These are phyloP conservation scores for Cladopsammia gracilis DNA, from an alignment of 64 coral and sea anemone genomes.

Conservation along the genomic window DNA sequence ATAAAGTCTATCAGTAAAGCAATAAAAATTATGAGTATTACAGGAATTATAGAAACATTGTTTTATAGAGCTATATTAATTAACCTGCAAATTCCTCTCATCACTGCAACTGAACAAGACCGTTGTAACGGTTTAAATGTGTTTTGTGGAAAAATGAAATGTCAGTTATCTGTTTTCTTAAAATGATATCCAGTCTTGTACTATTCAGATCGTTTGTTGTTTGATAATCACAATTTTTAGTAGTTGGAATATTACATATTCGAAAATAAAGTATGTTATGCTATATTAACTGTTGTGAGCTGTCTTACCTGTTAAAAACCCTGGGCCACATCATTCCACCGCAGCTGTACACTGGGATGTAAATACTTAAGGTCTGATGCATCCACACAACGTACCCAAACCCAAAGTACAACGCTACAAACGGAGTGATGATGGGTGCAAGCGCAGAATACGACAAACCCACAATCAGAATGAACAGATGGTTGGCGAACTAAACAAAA, in stretches of 20 bases:
- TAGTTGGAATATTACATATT: not conserved
- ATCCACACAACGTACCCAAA: constrained; percentile 85
- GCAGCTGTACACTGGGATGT: constrained; percentile 50
- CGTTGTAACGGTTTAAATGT: no score
- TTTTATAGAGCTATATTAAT: no score
- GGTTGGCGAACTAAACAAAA: constrained; percentile 65
- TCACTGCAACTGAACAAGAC: no score
- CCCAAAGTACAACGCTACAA: constrained; percentile 81
- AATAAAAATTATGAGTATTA: no score
- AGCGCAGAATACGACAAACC: constrained; percentile 74
- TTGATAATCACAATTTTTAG: no score
- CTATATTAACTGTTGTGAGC: not conserved
- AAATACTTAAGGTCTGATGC: constrained; percentile 70
- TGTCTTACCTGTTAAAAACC: constrained; percentile 76
- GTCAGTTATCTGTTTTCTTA: no score
- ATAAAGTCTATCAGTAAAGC: no score
- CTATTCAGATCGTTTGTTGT: not conserved
- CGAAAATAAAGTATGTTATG: no score
- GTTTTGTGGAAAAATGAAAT: no score
- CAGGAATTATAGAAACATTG: no score
- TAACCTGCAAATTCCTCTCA: no score
- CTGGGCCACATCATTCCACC: constrained; percentile 84
- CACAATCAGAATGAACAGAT: constrained; percentile 78
- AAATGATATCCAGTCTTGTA: no score
- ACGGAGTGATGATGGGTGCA: constrained; percentile 69